phyloP scores from a whole-genome alignment of 1,140 invertebrate species.

The Sarcophaga peregrina region DNA sequence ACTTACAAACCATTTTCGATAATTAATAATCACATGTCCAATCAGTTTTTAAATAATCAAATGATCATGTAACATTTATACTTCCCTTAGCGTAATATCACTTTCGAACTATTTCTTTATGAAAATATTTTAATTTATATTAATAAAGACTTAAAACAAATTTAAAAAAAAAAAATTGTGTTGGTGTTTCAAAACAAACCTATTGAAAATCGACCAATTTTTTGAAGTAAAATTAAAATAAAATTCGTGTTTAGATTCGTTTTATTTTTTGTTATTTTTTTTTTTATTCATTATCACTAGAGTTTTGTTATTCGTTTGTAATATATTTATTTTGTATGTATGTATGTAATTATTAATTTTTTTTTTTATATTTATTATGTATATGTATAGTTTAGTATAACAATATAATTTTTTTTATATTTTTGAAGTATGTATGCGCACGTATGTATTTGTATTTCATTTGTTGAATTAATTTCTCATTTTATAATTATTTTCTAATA shows the following conservation, averaged over 20 bases:
- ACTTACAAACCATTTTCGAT: no score
- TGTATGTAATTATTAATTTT: neutral
- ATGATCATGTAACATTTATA: no score
- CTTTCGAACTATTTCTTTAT: no score
- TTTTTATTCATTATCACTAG: conserved; percentile 21
- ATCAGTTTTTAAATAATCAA: no score
- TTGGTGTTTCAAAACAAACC: neutral
- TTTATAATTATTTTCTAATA: neutral
- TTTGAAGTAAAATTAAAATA: neutral
- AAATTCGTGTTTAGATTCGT: neutral
- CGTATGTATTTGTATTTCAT: no score
- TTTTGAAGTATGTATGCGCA: neutral
- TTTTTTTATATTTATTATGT: neutral
- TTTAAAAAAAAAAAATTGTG: neutral
- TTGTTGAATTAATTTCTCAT: no score
- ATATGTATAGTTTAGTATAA: neutral
- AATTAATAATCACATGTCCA: no score
- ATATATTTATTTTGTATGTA: conserved; percentile 9
- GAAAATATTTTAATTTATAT: no score
- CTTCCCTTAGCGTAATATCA: no score
- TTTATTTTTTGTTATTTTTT: neutral
- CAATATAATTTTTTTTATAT: neutral
- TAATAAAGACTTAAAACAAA: no score
- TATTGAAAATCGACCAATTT: neutral
- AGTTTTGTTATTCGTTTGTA: conserved; percentile 19